Percentiles rank a stretch among this genome's conserved stretches.
Evolutionary conservation across 2,888 invertebrate species (phyloP).

Genomic region (Megamerina dolium): DNA sequence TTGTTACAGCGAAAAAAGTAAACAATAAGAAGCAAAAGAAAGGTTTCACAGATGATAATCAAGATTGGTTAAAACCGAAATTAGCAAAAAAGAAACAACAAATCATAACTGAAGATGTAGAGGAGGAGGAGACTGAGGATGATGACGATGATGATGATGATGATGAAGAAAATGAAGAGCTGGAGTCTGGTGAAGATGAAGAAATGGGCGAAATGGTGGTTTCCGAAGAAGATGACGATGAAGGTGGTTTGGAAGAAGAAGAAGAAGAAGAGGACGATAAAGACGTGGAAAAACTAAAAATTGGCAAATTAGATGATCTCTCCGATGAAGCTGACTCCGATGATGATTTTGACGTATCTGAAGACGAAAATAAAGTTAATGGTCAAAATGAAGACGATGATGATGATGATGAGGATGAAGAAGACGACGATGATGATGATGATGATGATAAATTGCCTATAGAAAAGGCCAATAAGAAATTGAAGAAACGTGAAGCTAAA

Average conservation of each 20-base stretch:
- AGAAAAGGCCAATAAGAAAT: slow-evolving; percentile 73
- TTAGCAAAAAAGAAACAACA: slow-evolving; percentile 28
- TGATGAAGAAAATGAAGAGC: slow-evolving; percentile 19
- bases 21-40: slow-evolving; percentile 23
- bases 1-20: slow-evolving; percentile 15
- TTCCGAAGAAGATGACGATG: slow-evolving; percentile 24
- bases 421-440: slow-evolving; percentile 46
- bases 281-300: slow-evolving; percentile 32
- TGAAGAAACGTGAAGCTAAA: slow-evolving; percentile 66
- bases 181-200: slow-evolving; percentile 17
- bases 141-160: slow-evolving; percentile 40
- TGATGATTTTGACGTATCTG: slow-evolving; percentile 52
- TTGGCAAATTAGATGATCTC: slow-evolving; percentile 40
- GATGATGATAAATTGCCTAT: slow-evolving; percentile 74
- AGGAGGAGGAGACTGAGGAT: slow-evolving; percentile 31
- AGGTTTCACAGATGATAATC: slow-evolving; percentile 68
- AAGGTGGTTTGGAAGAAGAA: slow-evolving; percentile 20
- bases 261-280: slow-evolving; percentile 27
- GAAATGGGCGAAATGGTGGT: slow-evolving; percentile 6
- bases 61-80: slow-evolving; percentile 64
- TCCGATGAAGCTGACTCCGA: slow-evolving; percentile 40
- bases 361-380: slow-evolving; percentile 43
- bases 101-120: slow-evolving; percentile 29
- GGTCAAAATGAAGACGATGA: slow-evolving; percentile 47
- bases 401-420: slow-evolving; percentile 40